Evolutionary conservation across 1,140 invertebrate genomes (phyloP).

Genomic region (Drosophila saltans): DNA sequence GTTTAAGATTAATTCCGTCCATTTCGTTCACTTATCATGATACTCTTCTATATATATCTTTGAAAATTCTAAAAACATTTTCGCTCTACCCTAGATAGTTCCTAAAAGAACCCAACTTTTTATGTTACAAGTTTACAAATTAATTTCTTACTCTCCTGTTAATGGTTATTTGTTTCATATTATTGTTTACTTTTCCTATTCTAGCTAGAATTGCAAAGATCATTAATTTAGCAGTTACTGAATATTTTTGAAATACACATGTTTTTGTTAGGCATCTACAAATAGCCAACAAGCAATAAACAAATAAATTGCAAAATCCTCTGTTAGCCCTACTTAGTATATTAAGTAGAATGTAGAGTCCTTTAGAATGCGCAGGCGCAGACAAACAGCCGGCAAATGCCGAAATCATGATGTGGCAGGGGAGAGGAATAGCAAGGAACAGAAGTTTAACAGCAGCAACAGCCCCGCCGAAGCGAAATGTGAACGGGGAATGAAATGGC

Average conservation of each 20-base stretch:
- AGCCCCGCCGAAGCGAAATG: constrained; percentile 24
- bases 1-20: no score
- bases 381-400: constrained; percentile 36
- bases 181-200: background rate
- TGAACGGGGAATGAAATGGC: constrained; percentile 16
- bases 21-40: no score
- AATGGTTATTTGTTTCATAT: background rate
- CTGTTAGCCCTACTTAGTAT: constrained; percentile 13
- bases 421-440: background rate
- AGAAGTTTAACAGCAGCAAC: background rate
- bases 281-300: constrained; percentile 44
- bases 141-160: background rate
- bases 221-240: constrained; percentile 19
- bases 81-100: no score
- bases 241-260: constrained; percentile 41
- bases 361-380: constrained; percentile 55
- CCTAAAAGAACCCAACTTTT: no score
- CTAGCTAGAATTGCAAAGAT: constrained; percentile 19
- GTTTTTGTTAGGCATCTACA: constrained; percentile 50
- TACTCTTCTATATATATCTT: no score
- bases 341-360: constrained; percentile 10
- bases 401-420: constrained; percentile 9
- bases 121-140: no score
- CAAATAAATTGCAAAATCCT: constrained; percentile 56
- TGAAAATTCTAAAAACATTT: no score